Conservation (phyloP, 2,797 vertebrate genomes). For the Amazonetta brasiliensis region DNA sequence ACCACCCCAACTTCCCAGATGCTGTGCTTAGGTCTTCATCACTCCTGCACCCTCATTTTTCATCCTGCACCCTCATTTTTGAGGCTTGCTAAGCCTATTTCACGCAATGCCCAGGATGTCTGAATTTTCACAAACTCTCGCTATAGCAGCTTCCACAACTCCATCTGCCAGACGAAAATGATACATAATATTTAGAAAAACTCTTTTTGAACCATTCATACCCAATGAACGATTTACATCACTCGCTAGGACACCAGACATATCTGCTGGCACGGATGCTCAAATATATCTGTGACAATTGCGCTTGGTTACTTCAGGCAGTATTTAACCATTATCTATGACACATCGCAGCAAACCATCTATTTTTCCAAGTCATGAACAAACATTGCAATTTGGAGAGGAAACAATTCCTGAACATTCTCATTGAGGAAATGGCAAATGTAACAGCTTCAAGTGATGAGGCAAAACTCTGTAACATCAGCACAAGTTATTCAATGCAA, state of each 20-base stretch:
- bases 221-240: not conserved
- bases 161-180: constrained; percentile 54
- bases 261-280: not conserved
- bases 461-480: not conserved
- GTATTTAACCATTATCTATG: not conserved
- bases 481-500: constrained; percentile 16
- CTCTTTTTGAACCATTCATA: constrained; percentile 28
- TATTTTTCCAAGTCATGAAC: not conserved
- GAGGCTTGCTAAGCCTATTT: constrained; percentile 11
- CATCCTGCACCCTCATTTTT: not conserved
- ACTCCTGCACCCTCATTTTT: not conserved
- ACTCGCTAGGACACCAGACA: not conserved
- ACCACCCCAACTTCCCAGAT: not conserved
- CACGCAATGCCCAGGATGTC: constrained; percentile 24
- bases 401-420: not conserved
- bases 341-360: not conserved
- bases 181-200: constrained; percentile 39
- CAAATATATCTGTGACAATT: not conserved
- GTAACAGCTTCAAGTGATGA: not conserved
- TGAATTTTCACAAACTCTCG: not conserved
- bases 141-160: constrained; percentile 36
- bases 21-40: not conserved
- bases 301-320: not conserved
- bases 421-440: not conserved
- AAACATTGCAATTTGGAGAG: not conserved